phyloP scores from a whole-genome alignment of 1,140 invertebrate genomes.

The Leptinotarsa lineolata region DNA sequence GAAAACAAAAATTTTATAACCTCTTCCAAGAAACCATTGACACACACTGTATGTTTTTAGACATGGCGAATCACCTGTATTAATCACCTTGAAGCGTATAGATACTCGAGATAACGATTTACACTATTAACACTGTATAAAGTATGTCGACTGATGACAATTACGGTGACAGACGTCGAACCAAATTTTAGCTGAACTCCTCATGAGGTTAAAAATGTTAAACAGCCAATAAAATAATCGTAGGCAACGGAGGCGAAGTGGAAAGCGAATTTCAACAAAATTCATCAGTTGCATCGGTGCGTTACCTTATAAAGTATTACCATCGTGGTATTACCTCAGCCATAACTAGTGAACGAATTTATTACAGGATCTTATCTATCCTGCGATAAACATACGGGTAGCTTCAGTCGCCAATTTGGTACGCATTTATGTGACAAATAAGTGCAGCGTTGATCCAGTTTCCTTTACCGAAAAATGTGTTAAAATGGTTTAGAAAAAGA shows the following conservation, averaged over 20 bases:
- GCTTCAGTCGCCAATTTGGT: not conserved
- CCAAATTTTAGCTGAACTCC: not conserved
- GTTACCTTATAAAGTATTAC: not conserved
- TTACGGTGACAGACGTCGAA: not conserved
- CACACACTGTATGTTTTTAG: too few species aligned
- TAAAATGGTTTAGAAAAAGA: too few species aligned
- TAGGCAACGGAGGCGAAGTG: not conserved
- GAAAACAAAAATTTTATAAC: too few species aligned
- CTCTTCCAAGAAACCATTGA: too few species aligned
- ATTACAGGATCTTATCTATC: not conserved
- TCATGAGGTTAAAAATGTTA: too few species aligned
- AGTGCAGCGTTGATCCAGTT: not conserved
- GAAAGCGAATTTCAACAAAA: constrained; percentile 3
- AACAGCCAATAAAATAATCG: not conserved
- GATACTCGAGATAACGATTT: not conserved
- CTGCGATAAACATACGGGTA: not conserved
- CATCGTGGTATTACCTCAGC: too few species aligned
- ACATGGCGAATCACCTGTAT: not conserved
- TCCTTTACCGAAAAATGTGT: too few species aligned
- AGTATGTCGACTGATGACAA: not conserved
- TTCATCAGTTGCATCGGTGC: not conserved
- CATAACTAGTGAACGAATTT: not conserved
- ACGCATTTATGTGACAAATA: not conserved
- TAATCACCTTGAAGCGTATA: not conserved
- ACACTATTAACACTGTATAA: not conserved